These are phyloP conservation scores for Cheiracanthium punctorium DNA, from an alignment of 2,888 invertebrate genomes.

Conservation along the genomic window DNA sequence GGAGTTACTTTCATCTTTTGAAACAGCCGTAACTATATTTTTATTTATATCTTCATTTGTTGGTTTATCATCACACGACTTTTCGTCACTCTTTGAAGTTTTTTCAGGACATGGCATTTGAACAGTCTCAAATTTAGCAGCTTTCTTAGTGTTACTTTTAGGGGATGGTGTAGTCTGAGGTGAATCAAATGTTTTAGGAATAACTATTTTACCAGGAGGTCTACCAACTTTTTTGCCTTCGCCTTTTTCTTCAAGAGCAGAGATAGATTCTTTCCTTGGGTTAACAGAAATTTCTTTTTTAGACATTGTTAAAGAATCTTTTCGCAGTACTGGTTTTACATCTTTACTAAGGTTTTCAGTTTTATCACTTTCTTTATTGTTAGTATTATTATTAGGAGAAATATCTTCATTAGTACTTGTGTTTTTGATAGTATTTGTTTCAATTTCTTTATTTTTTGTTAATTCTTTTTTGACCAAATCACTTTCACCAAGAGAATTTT, in stretches of 20 bases:
- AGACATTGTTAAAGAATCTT: constrained; percentile 17
- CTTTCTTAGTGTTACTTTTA: constrained; percentile 29
- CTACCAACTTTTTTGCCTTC: constrained; percentile 55
- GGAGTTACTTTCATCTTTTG: neutral
- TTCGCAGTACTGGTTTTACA: neutral
- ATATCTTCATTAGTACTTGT: neutral
- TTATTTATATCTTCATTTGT: constrained; percentile 51
- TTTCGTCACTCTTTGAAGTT: constrained; percentile 72
- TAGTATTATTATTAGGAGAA: neutral
- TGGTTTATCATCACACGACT: neutral
- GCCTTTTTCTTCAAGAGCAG: constrained; percentile 42
- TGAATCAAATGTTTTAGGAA: constrained; percentile 68
- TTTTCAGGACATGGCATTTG: neutral
- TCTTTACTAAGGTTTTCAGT: constrained; percentile 5
- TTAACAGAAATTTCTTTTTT: constrained; percentile 23
- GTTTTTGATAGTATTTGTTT: neutral
- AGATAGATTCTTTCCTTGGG: constrained; percentile 39
- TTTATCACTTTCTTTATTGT: neutral
- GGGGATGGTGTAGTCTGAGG: constrained; percentile 59
- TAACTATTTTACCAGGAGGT: constrained; percentile 66
- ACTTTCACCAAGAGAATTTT: neutral
- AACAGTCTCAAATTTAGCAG: constrained; percentile 20
- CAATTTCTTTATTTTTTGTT: neutral
- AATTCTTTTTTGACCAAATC: neutral
- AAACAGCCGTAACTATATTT: constrained; percentile 18